Evolutionary conservation across 2,797 vertebrate genomes (phyloP), one percentile per base, ranked within the genome.

Genomic region (Morus bassanus): DNA sequence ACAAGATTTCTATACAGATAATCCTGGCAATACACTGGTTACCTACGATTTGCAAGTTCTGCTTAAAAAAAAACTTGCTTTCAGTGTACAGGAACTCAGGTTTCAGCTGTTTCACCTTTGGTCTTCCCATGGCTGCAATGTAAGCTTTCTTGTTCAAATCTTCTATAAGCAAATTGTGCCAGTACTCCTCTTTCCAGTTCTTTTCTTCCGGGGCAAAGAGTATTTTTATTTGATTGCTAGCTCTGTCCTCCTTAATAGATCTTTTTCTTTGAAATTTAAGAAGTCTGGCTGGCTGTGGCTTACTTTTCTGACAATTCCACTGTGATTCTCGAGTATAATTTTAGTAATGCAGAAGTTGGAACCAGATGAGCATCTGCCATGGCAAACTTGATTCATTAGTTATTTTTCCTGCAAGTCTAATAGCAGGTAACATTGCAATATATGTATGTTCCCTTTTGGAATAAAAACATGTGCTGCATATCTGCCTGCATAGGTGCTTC

Each of bases 61-160:
- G 43, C 53, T 95, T 64, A 68, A 79, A 91, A 85, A 97, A 97
- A 84, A 97, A 94, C 16, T 93, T 92, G 81, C 96, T 97, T 94
- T 97, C 91, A 91, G 90, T 24, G 6, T 24, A 97, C 91, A 95
- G 98, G 97, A 98, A 93, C 96, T 97, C 96, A 96, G 85, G 89
- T 91, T 98, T 98, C 97, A 98, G 97, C 98, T 98, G 97, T 97
- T 98, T 98, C 95, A 59, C 91, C 97, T 98, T 98, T 98, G 96
- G 97, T 98, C 96, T 98, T 96, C 95, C 96, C 85, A 95, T 89
- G 79, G 94, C 97, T 97, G 97, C 91, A 98, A 94, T 82, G 97
- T 95, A 97, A 98, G 81, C 45, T 74, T 93, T 91, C 83, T 86
- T 91, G 61, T 89, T 94, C 90, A 67, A 91, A 93, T 92, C 46